Evolutionary conservation across 1,140 invertebrate genomes (phyloP).

Genomic region (Helicoverpa zea): DNA sequence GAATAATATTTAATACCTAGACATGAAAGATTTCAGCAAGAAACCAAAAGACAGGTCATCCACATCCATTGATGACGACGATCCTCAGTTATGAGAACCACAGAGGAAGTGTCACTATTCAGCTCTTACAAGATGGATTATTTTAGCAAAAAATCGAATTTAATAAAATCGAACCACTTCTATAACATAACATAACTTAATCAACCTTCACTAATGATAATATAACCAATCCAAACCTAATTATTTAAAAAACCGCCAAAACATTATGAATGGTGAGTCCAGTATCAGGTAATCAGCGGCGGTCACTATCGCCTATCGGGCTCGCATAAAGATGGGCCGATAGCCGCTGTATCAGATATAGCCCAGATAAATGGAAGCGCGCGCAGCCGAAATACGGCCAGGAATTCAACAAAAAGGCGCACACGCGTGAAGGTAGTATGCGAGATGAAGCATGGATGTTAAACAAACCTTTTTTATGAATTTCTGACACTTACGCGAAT

Average conservation of each 20-base stretch:
- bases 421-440: conserved; percentile 62
- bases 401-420: conserved; percentile 79
- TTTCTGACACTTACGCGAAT: too few species aligned
- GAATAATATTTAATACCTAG: too few species aligned
- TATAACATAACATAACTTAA: too few species aligned
- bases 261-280: conserved; percentile 21
- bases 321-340: conserved; percentile 77
- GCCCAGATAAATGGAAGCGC: conserved; percentile 78
- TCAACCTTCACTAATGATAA: background rate
- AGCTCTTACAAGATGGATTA: too few species aligned
- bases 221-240: background rate
- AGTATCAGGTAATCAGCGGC: conserved; percentile 79
- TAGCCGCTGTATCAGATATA: conserved; percentile 81
- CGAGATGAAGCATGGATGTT: conserved; percentile 33
- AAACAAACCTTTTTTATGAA: too few species aligned
- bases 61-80: too few species aligned
- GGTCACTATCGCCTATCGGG: conserved; percentile 75
- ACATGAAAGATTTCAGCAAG: too few species aligned
- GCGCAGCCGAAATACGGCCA: conserved; percentile 82
- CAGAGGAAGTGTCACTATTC: too few species aligned
- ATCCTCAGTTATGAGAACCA: too few species aligned
- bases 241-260: conserved; percentile 8
- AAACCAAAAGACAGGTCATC: too few species aligned
- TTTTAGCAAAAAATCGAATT: too few species aligned
- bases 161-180: too few species aligned